A percentile compares a stretch with the other conserved stretches of the same genome.
Evolutionary conservation across 2,888 invertebrate species (phyloP).

Genomic region (Ormia ochracea): DNA sequence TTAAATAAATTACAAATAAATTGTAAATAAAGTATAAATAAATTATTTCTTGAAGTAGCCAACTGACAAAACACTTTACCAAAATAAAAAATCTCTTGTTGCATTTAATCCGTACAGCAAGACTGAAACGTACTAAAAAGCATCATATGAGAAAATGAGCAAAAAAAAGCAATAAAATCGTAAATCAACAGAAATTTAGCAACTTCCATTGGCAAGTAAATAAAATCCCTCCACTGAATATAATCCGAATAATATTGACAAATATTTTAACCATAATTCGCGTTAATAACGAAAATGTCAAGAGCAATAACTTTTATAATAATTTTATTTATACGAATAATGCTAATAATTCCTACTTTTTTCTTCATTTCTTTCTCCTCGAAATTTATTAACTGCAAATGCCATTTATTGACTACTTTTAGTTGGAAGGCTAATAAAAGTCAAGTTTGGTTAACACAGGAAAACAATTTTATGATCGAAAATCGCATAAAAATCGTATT

Average conservation of each 20-base stretch:
- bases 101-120: background rate
- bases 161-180: background rate
- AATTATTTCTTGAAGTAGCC: too few relatives aligned
- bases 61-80: background rate
- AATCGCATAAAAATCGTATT: conserved; percentile 60
- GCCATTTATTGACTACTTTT: conserved; percentile 65
- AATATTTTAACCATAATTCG: conserved; percentile 53
- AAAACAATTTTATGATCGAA: conserved; percentile 58
- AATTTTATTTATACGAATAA: conserved; percentile 46
- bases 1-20: too few relatives aligned
- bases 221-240: background rate
- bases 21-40: too few relatives aligned
- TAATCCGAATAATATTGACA: conserved; percentile 55
- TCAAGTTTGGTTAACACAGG: conserved; percentile 58
- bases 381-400: conserved; percentile 63
- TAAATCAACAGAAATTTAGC: background rate
- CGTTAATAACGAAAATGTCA: conserved; percentile 40
- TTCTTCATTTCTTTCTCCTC: background rate
- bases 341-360: conserved; percentile 32
- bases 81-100: background rate
- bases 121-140: background rate
- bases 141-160: background rate
- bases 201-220: background rate
- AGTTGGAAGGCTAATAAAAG: conserved; percentile 56
- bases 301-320: conserved; percentile 38